Conservation (phyloP, 1,140 invertebrate genomes). For the Megalonaias nervosa region DNA sequence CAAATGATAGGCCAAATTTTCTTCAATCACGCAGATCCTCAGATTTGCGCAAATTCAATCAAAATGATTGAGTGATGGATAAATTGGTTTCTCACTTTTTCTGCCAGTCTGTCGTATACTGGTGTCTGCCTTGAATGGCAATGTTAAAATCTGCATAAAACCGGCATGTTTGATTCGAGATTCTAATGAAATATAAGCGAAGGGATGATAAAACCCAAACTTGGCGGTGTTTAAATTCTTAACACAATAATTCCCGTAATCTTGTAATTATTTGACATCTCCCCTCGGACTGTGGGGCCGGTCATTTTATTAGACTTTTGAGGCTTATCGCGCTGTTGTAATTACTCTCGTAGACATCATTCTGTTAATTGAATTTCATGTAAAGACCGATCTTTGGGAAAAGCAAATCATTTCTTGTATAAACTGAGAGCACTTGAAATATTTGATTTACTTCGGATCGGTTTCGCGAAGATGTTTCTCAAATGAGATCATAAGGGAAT, state of each 20-base stretch:
- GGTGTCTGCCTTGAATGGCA: constrained; percentile 35
- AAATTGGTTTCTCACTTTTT: constrained; percentile 31
- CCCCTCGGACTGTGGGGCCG: constrained; percentile 27
- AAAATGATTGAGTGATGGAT: constrained; percentile 36
- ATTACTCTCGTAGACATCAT: constrained; percentile 20
- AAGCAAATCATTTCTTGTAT: constrained; percentile 31
- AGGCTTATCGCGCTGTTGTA: constrained; percentile 8
- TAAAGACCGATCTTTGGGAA: constrained; percentile 22
- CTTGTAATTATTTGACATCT: constrained; percentile 37
- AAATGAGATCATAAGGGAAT: not conserved
- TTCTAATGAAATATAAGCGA: constrained; percentile 31
- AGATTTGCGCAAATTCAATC: constrained; percentile 34
- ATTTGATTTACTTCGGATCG: constrained; percentile 36
- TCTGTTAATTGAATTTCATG: constrained; percentile 36
- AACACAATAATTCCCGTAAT: constrained; percentile 33
- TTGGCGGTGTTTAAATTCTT: constrained; percentile 10
- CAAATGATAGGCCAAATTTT: too few species aligned
- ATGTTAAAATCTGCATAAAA: constrained; percentile 38
- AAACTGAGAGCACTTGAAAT: constrained; percentile 33
- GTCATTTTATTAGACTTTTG: constrained; percentile 35
- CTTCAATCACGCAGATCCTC: not conserved
- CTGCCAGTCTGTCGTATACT: constrained; percentile 23
- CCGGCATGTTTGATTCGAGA: constrained; percentile 18
- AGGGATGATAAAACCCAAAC: not conserved
- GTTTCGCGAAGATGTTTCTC: constrained; percentile 10